Percentiles rank a stretch among this genome's conserved stretches.
Conservation (phyloP, 2,888 invertebrate species). For the Ophion obscuratus region DNA sequence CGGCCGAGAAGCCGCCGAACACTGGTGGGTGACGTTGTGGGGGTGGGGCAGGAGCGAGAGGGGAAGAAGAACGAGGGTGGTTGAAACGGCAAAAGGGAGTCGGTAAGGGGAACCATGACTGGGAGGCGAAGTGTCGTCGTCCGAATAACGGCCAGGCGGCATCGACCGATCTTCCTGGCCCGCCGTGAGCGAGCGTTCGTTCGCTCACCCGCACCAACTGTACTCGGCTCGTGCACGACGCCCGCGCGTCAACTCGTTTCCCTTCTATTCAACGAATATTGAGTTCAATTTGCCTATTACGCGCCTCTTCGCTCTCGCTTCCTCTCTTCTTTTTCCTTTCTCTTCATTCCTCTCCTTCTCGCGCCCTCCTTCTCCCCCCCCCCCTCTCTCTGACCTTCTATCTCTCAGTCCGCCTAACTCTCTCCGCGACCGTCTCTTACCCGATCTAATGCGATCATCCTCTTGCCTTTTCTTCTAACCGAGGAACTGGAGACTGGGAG, state of each 20-base stretch:
- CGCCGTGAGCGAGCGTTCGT: constrained; percentile 69
- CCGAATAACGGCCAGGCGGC: constrained; percentile 84
- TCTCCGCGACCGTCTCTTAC: constrained; percentile 34
- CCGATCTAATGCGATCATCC: constrained; percentile 80
- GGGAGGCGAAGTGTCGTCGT: constrained; percentile 84
- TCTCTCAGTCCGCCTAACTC: constrained; percentile 15
- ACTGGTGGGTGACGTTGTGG: constrained; percentile 54
- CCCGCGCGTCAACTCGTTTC: constrained; percentile 83
- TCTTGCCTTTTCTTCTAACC: constrained; percentile 72
- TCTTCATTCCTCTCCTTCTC: background rate
- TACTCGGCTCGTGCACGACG: constrained; percentile 64
- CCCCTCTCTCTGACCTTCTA: constrained; percentile 18
- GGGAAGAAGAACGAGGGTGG: constrained; percentile 55
- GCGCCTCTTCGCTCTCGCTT: constrained; percentile 65
- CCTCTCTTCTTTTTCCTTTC: constrained; percentile 47
- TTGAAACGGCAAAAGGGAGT: constrained; percentile 68
- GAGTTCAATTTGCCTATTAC: constrained; percentile 81
- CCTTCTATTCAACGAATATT: constrained; percentile 83
- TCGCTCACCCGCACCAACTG: constrained; percentile 64
- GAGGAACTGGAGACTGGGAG: constrained; percentile 2
- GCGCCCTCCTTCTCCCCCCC: too few relatives aligned
- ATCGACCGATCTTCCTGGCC: constrained; percentile 83
- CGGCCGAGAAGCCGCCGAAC: constrained; percentile 66
- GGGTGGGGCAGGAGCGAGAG: background rate
- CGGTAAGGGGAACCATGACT: constrained; percentile 74